Evolutionary conservation across 2,888 invertebrate species (phyloP).

Genomic region (Gasteruption jaculator): DNA sequence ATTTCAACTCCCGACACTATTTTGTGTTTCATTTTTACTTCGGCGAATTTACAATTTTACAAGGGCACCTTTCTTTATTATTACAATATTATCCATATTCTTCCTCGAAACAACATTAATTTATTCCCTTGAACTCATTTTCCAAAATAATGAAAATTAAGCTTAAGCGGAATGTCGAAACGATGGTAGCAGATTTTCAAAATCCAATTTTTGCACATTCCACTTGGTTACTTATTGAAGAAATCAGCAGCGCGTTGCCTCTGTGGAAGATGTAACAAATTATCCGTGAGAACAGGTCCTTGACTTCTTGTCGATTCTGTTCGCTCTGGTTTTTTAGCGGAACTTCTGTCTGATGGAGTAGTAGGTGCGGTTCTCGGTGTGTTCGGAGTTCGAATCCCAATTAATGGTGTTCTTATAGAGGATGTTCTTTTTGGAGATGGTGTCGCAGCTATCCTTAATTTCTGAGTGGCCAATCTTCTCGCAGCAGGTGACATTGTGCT

Average conservation of each 20-base stretch:
- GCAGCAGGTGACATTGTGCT: slow-evolving; percentile 96
- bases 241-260: slow-evolving; percentile 79
- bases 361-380: slow-evolving; percentile 46
- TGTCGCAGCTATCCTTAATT: slow-evolving; percentile 50
- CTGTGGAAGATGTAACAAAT: slow-evolving; percentile 75
- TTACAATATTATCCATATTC: too few relatives aligned
- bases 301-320: slow-evolving; percentile 26
- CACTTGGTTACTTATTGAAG: slow-evolving; percentile 52
- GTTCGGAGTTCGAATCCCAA: slow-evolving; percentile 43
- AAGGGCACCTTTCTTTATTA: too few relatives aligned
- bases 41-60: too few relatives aligned
- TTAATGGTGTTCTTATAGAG: slow-evolving; percentile 51
- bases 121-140: too few relatives aligned
- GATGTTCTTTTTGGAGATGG: slow-evolving; percentile 46
- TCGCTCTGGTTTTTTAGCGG: slow-evolving; percentile 30
- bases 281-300: slow-evolving; percentile 66
- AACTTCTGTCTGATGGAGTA: slow-evolving; percentile 21
- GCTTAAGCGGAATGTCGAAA: too few relatives aligned
- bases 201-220: not conserved
- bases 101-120: too few relatives aligned
- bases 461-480: slow-evolving; percentile 73
- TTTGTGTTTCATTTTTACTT: too few relatives aligned
- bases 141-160: too few relatives aligned
- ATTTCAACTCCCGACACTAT: too few relatives aligned
- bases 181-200: too few relatives aligned